Evolutionary conservation across 1,140 invertebrate species (phyloP).

Genomic region (Tetranychus cinnabarinus): DNA sequence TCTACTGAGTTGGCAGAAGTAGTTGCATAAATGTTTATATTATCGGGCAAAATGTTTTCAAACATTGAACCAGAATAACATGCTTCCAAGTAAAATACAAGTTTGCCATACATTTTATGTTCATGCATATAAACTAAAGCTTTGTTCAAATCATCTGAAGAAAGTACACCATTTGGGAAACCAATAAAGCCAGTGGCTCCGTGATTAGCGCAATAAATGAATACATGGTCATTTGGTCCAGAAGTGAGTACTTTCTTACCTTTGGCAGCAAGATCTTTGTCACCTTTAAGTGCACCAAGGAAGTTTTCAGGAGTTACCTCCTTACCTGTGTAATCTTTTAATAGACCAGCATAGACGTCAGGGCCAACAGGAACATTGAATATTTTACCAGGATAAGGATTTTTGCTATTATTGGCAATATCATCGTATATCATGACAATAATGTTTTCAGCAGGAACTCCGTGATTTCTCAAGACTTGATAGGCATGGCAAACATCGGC

Average conservation of each 20-base stretch:
- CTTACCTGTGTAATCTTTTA: conserved; percentile 31
- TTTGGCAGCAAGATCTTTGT: conserved; percentile 15
- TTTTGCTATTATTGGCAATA: conserved; percentile 29
- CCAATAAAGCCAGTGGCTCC: conserved; percentile 32
- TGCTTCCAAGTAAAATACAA: conserved; percentile 38
- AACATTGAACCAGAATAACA: conserved; percentile 45
- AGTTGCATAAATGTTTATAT: conserved; percentile 36
- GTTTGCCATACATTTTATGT: conserved; percentile 22
- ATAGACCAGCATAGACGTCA: conserved; percentile 32
- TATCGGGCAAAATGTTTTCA: conserved; percentile 26
- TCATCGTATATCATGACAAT: conserved; percentile 41
- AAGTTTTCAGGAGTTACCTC: conserved; percentile 26
- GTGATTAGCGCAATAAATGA: conserved; percentile 41
- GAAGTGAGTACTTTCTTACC: conserved; percentile 22
- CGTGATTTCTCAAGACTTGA: conserved; percentile 30
- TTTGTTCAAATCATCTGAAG: conserved; percentile 21
- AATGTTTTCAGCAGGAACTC: conserved; percentile 32
- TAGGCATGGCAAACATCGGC: conserved; percentile 38
- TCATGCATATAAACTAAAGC: conserved; percentile 23
- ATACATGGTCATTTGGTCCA: conserved; percentile 32
- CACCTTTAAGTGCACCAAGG: conserved; percentile 29
- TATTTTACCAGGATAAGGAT: conserved; percentile 31
- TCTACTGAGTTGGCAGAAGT: conserved; percentile 35
- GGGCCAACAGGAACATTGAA: conserved; percentile 32
- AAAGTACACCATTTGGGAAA: conserved; percentile 26